Conservation (phyloP, 2,113 vertebrate genomes). For the Syngnathus scovelli region DNA sequence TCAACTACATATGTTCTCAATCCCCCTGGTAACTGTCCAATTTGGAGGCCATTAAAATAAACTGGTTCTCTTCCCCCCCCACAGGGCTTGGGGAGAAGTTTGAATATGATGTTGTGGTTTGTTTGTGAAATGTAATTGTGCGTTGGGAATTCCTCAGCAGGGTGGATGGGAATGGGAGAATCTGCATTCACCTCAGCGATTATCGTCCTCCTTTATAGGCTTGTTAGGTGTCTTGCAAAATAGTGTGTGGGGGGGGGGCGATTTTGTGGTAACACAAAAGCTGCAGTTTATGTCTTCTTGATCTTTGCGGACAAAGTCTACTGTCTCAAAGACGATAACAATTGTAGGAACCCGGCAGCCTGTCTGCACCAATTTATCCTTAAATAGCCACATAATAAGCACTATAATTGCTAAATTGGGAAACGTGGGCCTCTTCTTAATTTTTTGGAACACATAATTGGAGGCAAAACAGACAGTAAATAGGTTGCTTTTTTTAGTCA, state of each 20-base stretch:
- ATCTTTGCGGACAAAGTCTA: neutral
- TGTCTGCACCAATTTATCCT: neutral
- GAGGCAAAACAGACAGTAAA: neutral
- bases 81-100: conserved; percentile 9
- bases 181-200: neutral
- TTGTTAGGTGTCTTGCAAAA: neutral
- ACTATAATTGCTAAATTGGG: neutral
- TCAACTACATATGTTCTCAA: conserved; percentile 11
- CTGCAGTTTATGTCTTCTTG: neutral
- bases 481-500: neutral
- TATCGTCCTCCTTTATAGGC: neutral
- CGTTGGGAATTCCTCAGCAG: conserved; percentile 2
- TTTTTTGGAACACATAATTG: neutral
- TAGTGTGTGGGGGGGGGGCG: neutral
- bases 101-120: conserved; percentile 34
- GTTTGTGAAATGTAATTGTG: conserved; percentile 24
- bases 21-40: conserved; percentile 13
- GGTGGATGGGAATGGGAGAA: neutral
- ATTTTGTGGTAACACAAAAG: neutral
- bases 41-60: conserved; percentile 40
- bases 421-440: neutral
- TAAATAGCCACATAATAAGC: neutral
- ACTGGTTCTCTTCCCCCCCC: conserved; percentile 32
- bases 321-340: neutral
- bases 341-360: neutral